These are phyloP conservation scores for Actinostola sp. DNA, from an alignment of 92 coral and sea anemone genomes.

Conservation along the genomic window DNA sequence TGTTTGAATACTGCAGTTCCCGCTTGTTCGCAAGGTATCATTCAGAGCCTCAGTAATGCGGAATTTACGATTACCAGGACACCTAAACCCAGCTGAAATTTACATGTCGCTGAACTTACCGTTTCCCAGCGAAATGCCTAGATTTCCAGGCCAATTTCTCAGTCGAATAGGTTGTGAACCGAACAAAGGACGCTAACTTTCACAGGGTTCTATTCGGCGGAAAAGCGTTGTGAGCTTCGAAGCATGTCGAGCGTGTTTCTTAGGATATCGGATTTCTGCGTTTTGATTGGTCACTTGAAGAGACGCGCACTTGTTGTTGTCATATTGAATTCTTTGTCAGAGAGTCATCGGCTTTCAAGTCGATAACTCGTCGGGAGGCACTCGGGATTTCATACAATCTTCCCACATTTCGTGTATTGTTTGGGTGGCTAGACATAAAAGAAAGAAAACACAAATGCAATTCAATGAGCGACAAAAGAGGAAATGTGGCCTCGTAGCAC, in stretches of 20 bases:
- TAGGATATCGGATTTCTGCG: conserved; percentile 13
- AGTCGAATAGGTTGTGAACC: not conserved
- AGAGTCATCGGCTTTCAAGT: conserved; percentile 27
- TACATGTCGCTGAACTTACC: conserved; percentile 7
- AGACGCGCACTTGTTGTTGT: conserved; percentile 39
- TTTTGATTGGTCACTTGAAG: conserved; percentile 23
- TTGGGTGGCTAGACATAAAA: too few relatives aligned
- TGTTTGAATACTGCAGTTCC: conserved; percentile 13
- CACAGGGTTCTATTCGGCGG: conserved; percentile 14
- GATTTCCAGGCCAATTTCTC: conserved; percentile 3
- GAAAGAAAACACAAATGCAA: too few relatives aligned
- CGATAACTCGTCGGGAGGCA: conserved; percentile 21
- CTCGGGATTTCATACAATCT: not conserved
- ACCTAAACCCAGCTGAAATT: not conserved
- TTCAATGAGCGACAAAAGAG: too few relatives aligned
- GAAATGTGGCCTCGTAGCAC: too few relatives aligned
- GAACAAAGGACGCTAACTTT: conserved; percentile 27
- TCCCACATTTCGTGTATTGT: not conserved
- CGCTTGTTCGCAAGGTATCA: conserved; percentile 26
- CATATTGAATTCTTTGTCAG: conserved; percentile 34
- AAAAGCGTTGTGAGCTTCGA: conserved; percentile 26
- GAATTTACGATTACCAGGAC: not conserved
- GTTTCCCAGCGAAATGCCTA: not conserved
- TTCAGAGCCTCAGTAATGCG: not conserved
- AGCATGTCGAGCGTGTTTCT: conserved; percentile 24